Evolutionary conservation across 2,888 invertebrate genomes (phyloP).

Genomic region (Barypeithes pellucidus): DNA sequence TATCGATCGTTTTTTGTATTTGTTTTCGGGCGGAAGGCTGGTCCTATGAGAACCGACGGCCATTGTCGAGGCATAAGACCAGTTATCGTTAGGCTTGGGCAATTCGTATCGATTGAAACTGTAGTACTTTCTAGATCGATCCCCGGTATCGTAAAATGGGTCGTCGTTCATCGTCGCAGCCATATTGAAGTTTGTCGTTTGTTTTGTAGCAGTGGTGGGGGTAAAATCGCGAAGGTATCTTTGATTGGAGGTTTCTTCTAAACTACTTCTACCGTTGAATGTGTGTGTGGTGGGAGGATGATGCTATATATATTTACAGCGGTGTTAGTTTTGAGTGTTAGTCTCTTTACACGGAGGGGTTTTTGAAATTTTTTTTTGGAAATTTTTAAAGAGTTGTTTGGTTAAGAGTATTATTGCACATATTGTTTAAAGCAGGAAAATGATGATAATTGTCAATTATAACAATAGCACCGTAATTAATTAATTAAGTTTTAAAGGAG

Average conservation of each 20-base stretch:
- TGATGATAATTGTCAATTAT: neutral
- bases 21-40: slow-evolving; percentile 60
- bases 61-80: slow-evolving; percentile 63
- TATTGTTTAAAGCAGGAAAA: neutral
- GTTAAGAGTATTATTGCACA: slow-evolving; percentile 14
- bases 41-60: slow-evolving; percentile 55
- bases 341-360: slow-evolving; percentile 58
- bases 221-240: slow-evolving; percentile 37
- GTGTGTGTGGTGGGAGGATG: slow-evolving; percentile 67
- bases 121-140: slow-evolving; percentile 61
- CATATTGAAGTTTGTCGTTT: slow-evolving; percentile 16
- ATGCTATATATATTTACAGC: slow-evolving; percentile 68
- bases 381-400: slow-evolving; percentile 9
- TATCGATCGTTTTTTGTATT: slow-evolving; percentile 58
- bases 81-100: slow-evolving; percentile 60
- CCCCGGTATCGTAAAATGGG: slow-evolving; percentile 16
- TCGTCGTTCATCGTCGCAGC: slow-evolving; percentile 30
- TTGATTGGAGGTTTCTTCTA: slow-evolving; percentile 62
- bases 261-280: slow-evolving; percentile 70
- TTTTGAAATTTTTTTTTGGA: slow-evolving; percentile 19
- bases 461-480: too few relatives aligned
- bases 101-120: slow-evolving; percentile 65
- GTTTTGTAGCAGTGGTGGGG: slow-evolving; percentile 32
- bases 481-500: too few relatives aligned
- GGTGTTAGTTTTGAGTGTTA: slow-evolving; percentile 69